Percentiles rank a stretch among this genome's conserved stretches.
Evolutionary conservation across 1,140 invertebrate genomes (phyloP).

Genomic region (Nylanderia fulva): DNA sequence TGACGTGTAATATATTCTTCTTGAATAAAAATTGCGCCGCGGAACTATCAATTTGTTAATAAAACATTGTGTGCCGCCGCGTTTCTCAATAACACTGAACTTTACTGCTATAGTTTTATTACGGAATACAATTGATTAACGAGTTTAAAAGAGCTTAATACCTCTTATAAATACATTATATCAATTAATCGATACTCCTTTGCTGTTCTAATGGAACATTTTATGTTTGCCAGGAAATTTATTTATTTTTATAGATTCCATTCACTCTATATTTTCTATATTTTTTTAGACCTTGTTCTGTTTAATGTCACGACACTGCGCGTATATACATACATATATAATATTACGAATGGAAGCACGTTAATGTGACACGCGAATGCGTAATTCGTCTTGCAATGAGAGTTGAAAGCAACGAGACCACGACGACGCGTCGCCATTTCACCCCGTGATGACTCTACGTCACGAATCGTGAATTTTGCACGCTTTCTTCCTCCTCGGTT

Average conservation of each 20-base stretch:
- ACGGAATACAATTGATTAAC: neutral
- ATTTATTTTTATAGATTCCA: too few species aligned
- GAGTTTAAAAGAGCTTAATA: slow-evolving; percentile 26
- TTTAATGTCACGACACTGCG: neutral
- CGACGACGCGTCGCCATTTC: slow-evolving; percentile 46
- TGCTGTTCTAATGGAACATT: slow-evolving; percentile 9
- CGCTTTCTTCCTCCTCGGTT: slow-evolving; percentile 42
- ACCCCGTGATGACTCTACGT: slow-evolving; percentile 13
- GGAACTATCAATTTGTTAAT: neutral
- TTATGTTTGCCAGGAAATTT: slow-evolving; percentile 13
- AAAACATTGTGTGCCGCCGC: neutral
- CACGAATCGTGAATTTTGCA: slow-evolving; percentile 33
- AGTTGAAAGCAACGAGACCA: slow-evolving; percentile 36
- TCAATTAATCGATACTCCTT: slow-evolving; percentile 28
- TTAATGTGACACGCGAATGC: slow-evolving; percentile 55
- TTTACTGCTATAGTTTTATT: slow-evolving; percentile 16
- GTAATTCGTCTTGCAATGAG: slow-evolving; percentile 46
- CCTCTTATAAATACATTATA: neutral
- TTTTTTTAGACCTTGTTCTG: neutral
- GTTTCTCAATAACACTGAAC: slow-evolving; percentile 4
- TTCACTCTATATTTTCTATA: too few species aligned
- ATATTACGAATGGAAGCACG: neutral
- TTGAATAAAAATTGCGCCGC: neutral
- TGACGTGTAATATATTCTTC: neutral
- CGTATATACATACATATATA: neutral